Conservation (phyloP, 2,113 vertebrate genomes). For the Phycodurus eques region DNA sequence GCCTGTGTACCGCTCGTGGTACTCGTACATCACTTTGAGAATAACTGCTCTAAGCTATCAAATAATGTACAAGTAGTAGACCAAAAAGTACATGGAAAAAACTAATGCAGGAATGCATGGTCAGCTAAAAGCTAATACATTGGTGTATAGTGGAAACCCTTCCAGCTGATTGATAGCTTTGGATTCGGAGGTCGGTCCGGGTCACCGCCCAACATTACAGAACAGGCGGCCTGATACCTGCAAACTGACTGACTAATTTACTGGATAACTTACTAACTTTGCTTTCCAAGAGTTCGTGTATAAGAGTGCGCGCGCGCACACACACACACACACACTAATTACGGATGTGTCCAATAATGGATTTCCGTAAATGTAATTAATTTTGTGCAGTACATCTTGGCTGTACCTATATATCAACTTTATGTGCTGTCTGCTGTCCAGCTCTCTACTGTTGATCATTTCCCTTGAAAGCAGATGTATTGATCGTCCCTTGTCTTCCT, state of each 20-base stretch:
- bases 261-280: slow-evolving; percentile 16
- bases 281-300: slow-evolving; percentile 32
- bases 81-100: neutral
- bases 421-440: slow-evolving; percentile 42
- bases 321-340: slow-evolving; percentile 27
- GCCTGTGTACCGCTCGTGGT: too few relatives aligned
- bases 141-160: slow-evolving; percentile 10
- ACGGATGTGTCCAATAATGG: slow-evolving; percentile 52
- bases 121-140: slow-evolving; percentile 26
- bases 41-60: neutral
- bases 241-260: slow-evolving; percentile 41
- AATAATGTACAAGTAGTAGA: neutral
- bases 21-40: neutral
- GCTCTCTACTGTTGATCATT: slow-evolving; percentile 35
- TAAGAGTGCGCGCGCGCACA: neutral
- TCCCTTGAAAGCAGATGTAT: slow-evolving; percentile 44
- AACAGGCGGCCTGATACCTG: slow-evolving; percentile 4
- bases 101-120: neutral
- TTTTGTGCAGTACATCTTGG: slow-evolving; percentile 33
- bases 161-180: slow-evolving; percentile 20
- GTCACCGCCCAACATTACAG: slow-evolving; percentile 11
- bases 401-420: slow-evolving; percentile 50
- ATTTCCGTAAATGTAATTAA: slow-evolving; percentile 61
- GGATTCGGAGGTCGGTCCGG: slow-evolving; percentile 16
- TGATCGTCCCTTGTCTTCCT: slow-evolving; percentile 35